Percentiles rank a stretch among this genome's conserved stretches.
phyloP scores from a whole-genome alignment of 1,140 invertebrate species.

The Archivesica marissinica region DNA sequence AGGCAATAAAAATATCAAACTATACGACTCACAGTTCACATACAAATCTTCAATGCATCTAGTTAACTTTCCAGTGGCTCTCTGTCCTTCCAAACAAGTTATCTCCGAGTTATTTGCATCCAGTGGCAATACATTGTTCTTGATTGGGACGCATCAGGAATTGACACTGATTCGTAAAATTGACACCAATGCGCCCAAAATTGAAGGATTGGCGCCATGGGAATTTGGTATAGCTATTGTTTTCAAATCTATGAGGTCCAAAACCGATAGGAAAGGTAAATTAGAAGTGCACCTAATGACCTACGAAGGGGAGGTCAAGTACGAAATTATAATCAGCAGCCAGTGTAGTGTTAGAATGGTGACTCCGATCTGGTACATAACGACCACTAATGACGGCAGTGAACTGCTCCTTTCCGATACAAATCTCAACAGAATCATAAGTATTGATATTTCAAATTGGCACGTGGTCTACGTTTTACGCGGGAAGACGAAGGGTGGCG shows the following conservation, averaged over 20 bases:
- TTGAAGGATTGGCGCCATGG: constrained; percentile 47
- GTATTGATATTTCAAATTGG: constrained; percentile 38
- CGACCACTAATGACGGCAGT: constrained; percentile 7
- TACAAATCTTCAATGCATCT: background rate
- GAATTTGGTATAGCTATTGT: constrained; percentile 19
- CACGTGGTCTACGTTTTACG: constrained; percentile 43
- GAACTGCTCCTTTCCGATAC: constrained; percentile 48
- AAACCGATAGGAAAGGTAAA: constrained; percentile 39
- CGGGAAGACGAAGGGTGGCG: constrained; percentile 16
- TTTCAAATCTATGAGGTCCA: constrained; percentile 34
- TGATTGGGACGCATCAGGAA: background rate
- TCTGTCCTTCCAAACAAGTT: background rate
- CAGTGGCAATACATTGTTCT: constrained; percentile 1
- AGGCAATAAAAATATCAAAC: constrained; percentile 44
- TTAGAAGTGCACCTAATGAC: constrained; percentile 44
- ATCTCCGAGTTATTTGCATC: constrained; percentile 40
- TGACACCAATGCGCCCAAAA: constrained; percentile 1
- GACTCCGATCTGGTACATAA: constrained; percentile 53
- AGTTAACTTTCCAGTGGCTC: constrained; percentile 38
- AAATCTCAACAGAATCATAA: constrained; percentile 35
- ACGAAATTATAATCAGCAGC: constrained; percentile 44
- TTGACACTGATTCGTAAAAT: background rate
- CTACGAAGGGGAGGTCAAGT: constrained; percentile 13
- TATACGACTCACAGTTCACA: background rate
- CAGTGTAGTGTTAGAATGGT: constrained; percentile 14